A percentile compares a stretch with the other conserved stretches of the same genome.
Evolutionary conservation across 2,888 invertebrate species (phyloP).

Genomic region (Phymatocera aterrima): DNA sequence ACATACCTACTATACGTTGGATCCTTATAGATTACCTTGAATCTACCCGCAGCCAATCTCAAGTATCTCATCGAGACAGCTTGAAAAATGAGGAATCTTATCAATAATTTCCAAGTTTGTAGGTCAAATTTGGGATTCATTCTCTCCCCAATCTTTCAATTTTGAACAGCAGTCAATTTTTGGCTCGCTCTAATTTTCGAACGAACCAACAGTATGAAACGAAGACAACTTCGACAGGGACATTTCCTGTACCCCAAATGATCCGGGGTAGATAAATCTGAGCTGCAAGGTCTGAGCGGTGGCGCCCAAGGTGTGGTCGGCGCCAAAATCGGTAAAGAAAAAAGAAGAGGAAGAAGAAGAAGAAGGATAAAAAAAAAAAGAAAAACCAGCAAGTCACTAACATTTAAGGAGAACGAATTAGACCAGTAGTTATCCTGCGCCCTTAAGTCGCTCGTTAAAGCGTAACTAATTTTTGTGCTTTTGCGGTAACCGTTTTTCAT

Average conservation of each 20-base stretch:
- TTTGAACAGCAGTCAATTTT: too few relatives aligned
- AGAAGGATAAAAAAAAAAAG: background rate
- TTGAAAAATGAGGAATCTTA: too few relatives aligned
- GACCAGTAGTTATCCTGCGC: conserved; percentile 19
- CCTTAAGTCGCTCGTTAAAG: conserved; percentile 53
- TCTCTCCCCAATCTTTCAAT: too few relatives aligned
- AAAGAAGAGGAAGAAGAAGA: background rate
- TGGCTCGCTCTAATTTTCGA: too few relatives aligned
- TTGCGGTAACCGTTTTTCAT: conserved; percentile 39
- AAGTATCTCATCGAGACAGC: too few relatives aligned
- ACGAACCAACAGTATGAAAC: too few relatives aligned
- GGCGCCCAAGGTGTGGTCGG: conserved; percentile 40
- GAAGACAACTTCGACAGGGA: too few relatives aligned
- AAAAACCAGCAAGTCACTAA: conserved; percentile 32
- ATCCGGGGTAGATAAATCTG: conserved; percentile 25
- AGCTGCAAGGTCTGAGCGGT: background rate
- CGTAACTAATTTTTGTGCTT: conserved; percentile 63
- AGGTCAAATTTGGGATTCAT: too few relatives aligned
- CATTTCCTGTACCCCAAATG: conserved; percentile 31
- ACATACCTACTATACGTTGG: too few relatives aligned
- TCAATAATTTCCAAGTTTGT: too few relatives aligned
- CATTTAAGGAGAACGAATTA: conserved; percentile 13
- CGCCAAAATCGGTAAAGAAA: conserved; percentile 21
- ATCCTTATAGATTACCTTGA: background rate
- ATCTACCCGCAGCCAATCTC: background rate